These are phyloP conservation scores for Dasyprocta punctata DNA, from an alignment of 2,113 vertebrate species.

Conservation along the genomic window DNA sequence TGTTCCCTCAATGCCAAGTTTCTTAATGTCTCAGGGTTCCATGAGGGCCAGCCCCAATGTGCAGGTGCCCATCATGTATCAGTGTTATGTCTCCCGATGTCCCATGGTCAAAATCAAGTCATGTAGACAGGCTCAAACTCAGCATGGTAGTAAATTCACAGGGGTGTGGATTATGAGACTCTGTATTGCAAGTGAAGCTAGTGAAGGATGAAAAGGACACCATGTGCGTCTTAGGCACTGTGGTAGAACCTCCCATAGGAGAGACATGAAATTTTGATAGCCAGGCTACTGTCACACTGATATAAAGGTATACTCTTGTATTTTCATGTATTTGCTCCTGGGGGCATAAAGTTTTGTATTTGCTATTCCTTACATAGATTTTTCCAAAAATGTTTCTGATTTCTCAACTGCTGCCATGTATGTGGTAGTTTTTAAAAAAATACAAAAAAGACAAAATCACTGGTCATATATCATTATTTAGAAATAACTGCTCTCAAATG, in stretches of 20 bases:
- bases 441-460: slow-evolving; percentile 14
- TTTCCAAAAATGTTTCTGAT: not conserved
- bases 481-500: not conserved
- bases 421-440: not conserved
- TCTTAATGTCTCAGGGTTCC: not conserved
- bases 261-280: not conserved
- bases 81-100: not conserved
- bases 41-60: no score
- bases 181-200: not conserved
- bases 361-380: not conserved
- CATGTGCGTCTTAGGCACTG: not conserved
- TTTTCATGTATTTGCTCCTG: not conserved
- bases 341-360: not conserved
- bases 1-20: not conserved
- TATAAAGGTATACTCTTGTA: not conserved
- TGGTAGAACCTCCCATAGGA: not conserved
- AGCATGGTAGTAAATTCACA: not conserved
- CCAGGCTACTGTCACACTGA: not conserved
- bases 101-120: not conserved
- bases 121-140: not conserved
- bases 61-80: not conserved
- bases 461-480: not conserved
- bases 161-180: not conserved
- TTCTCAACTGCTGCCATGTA: not conserved
- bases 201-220: not conserved